Evolutionary conservation across 2,113 vertebrate species (phyloP).

Genomic region (Microcebus tavaratra): DNA sequence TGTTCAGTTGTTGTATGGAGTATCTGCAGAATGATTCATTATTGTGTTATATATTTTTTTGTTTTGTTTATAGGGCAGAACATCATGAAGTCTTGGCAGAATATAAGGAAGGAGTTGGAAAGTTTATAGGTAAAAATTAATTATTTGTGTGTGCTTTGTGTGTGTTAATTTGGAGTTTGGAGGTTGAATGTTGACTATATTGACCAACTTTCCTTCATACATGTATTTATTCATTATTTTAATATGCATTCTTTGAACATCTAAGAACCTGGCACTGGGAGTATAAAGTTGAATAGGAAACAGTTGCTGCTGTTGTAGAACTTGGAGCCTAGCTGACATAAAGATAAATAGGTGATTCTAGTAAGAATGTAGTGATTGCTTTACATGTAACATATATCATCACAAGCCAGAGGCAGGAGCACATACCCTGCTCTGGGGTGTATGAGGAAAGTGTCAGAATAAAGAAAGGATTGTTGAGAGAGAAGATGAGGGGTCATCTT

Average conservation of each 20-base stretch:
- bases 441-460: background rate
- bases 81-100: conserved; percentile 95
- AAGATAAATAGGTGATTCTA: conserved; percentile 3
- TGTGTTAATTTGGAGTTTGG: conserved; percentile 37
- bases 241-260: background rate
- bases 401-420: background rate
- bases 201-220: background rate
- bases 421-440: background rate
- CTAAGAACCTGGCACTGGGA: background rate
- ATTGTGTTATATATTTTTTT: conserved; percentile 44
- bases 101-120: conserved; percentile 93
- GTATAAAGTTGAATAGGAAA: conserved; percentile 11
- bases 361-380: background rate
- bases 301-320: background rate
- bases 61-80: conserved; percentile 88
- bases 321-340: background rate
- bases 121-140: conserved; percentile 92
- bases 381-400: background rate
- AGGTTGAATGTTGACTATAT: background rate
- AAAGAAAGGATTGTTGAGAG: conserved; percentile 20
- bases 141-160: conserved; percentile 8
- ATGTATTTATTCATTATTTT: background rate
- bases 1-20: background rate
- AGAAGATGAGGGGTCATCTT: background rate
- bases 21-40: background rate